These are phyloP conservation scores for Coccyzus lansbergi DNA, from an alignment of 2,797 vertebrate genomes.

Conservation along the genomic window DNA sequence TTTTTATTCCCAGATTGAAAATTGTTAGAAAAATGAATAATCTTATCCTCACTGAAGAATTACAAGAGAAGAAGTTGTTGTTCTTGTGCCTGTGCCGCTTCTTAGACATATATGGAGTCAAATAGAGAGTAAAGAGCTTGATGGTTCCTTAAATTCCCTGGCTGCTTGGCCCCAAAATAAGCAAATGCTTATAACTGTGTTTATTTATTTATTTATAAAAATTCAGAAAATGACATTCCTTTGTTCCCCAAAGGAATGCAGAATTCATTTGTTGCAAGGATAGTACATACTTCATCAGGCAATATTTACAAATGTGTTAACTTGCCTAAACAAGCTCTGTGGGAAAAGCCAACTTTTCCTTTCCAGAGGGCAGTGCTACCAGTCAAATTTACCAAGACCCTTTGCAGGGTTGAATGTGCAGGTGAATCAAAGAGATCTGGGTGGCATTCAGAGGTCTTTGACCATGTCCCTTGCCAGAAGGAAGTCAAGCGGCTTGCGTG, in stretches of 20 bases:
- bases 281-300: neutral
- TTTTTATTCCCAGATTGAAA: neutral
- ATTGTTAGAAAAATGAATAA: neutral
- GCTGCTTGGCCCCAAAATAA: neutral
- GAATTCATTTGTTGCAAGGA: neutral
- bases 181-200: neutral
- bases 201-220: neutral
- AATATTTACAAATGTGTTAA: rapidly evolving
- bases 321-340: neutral
- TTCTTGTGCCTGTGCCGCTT: neutral
- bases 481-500: neutral
- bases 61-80: neutral
- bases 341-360: neutral
- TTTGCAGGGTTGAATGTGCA: neutral
- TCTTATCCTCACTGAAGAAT: neutral
- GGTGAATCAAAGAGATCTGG: neutral
- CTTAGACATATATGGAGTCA: neutral
- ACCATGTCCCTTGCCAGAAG: neutral
- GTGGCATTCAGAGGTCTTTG: neutral
- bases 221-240: neutral
- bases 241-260: neutral
- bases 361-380: neutral
- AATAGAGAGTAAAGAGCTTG: neutral
- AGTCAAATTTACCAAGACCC: neutral
- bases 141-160: neutral